phyloP scores from a whole-genome alignment of 2,797 vertebrate genomes.

The Xiphorhynchus erythropygius region DNA sequence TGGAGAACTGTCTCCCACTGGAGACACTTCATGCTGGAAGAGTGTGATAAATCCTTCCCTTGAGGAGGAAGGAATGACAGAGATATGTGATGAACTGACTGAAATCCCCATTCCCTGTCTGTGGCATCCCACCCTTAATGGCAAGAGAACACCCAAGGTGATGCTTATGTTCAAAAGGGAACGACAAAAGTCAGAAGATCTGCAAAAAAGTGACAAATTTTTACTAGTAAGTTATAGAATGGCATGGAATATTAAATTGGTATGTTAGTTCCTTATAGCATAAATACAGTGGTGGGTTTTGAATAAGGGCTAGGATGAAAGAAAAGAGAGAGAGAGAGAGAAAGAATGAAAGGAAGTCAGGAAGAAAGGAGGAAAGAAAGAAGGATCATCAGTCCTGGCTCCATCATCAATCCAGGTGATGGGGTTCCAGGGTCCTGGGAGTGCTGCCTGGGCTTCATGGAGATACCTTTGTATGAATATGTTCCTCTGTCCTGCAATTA shows the following conservation, averaged over 20 bases:
- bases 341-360: background rate
- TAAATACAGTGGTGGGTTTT: background rate
- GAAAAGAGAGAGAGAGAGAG: background rate
- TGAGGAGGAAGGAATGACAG: background rate
- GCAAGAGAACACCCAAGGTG: rapidly evolving
- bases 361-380: background rate
- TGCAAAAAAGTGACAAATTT: background rate
- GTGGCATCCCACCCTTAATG: too few relatives aligned
- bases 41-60: background rate
- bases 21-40: background rate
- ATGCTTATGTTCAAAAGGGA: background rate
- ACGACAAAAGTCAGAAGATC: background rate
- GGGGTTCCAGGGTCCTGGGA: too few relatives aligned
- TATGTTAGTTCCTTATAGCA: background rate
- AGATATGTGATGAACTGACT: background rate
- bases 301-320: background rate
- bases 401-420: background rate
- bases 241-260: background rate
- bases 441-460: background rate
- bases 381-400: background rate
- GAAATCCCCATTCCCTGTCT: background rate
- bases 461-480: too few relatives aligned
- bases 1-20: background rate
- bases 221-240: background rate
- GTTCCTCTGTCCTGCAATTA: background rate